phyloP scores from a whole-genome alignment of 2,113 vertebrate genomes.

The Rhinopomastus cyanomelas region DNA sequence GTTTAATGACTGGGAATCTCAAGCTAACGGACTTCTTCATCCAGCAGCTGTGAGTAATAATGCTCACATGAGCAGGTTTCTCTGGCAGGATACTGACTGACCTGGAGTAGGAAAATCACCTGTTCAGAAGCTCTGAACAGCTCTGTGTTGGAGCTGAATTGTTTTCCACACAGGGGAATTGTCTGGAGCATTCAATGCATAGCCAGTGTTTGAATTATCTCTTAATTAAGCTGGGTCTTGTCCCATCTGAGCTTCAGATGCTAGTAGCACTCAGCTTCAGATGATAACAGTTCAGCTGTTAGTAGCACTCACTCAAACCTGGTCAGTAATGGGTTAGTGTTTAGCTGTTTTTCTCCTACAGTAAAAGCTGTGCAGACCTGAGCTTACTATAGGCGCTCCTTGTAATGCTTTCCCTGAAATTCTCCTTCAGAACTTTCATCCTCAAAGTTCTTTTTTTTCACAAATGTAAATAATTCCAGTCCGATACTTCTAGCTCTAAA shows the following conservation, averaged over 20 bases:
- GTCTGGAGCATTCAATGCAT: rapidly evolving
- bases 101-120: not conserved
- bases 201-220: not conserved
- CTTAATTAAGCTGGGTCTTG: not conserved
- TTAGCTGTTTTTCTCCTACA: not conserved
- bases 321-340: not conserved
- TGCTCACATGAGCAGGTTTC: not conserved
- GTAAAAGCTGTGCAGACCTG: not conserved
- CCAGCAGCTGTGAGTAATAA: not conserved
- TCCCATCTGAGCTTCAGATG: not conserved
- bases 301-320: not conserved
- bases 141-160: not conserved
- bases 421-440: not conserved
- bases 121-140: not conserved
- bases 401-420: not conserved
- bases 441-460: not conserved
- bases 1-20: not conserved
- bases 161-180: not conserved
- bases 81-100: not conserved
- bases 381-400: not conserved
- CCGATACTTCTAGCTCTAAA: not conserved
- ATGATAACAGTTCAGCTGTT: not conserved
- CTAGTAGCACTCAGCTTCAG: not conserved
- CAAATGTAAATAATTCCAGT: not conserved
- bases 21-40: not conserved